Evolutionary conservation across 2,888 invertebrate species (phyloP), one percentile per base, ranked within the genome.

Genomic region (Trachelus troglodyta): DNA sequence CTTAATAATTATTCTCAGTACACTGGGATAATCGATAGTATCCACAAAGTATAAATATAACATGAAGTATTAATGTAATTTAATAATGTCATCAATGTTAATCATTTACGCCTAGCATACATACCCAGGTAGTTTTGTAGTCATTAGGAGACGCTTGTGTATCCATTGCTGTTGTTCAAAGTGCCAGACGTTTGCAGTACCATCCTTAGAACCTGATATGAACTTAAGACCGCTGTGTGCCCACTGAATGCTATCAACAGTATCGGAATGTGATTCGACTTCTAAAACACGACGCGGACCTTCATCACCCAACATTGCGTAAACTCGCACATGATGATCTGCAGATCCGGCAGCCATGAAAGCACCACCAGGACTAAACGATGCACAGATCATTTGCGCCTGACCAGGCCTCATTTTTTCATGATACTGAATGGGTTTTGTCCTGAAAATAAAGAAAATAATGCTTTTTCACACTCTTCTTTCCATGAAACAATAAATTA

Each of bases 231-330:
- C 97, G 71, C 93, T 93, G 91, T 98, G 97, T 69, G 98, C 96
- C 97, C 99, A 99, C 87, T 97, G 96, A 76, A 99, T 96, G 77
- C 98, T 98, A 93, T 99, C 99, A 35, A 99, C 98, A 1, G 97
- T 95, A 92, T 99, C 99, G 1, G 94, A 93, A 90, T 98, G 98
- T 1, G 93, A 92, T 82, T 93, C 93, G 0, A 92, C 92, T 85
- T 94, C 94, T 12, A 94, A 86, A 75, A 94, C 93, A 37, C 95
- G 92, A 76, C 96, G 95, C 0, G 97, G 97, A 0, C 95, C 96
- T 87, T 96, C 95, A 34, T 95, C 94, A 0, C 94, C 94, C 73
- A 93, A 92, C 94, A 97, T 95, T 83, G 96, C 94, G 90, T 98
- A 99, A n/a, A 99, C 96, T 35, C 97, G 93, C 34, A 99, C 97